Evolutionary conservation across 2,113 vertebrate genomes (phyloP), one percentile per base, ranked within the genome.

Genomic region (Calyptomena viridis): DNA sequence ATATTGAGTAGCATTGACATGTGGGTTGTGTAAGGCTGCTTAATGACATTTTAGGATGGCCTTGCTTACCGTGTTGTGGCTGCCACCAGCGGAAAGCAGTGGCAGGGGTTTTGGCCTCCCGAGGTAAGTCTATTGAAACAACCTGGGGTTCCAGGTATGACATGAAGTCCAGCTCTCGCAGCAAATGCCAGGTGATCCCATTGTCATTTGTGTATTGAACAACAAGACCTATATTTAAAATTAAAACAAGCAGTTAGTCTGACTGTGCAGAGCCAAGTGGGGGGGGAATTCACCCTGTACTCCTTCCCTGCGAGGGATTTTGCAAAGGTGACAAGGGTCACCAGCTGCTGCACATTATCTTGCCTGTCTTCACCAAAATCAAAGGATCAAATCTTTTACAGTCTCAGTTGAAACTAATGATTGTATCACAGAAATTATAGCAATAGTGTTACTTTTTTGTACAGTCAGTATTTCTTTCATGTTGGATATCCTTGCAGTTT

Each of bases 11-110:
- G 53, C 37, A 44, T 6, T 35, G 58, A 13, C 31, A 68, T 7
- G 35, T 2, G 11, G 14, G 58, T 2, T 31, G 18, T 44, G 23
- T 22, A n/a, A 64, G 85, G 67, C 37, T 74, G 46, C 25, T 53
- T 12, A 28, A 22, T 8, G 50, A 14, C 8, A 24, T 15, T 62
- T 52, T 37, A 14, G 73, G 73, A 8, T 8, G 11, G 25, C 2
- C 6, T 40, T 64, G 56, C 93, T 92, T 73, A 99, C 99, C 99
- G 5, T 99, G 99, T 16, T 99, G 99, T 2, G 99, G 99, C 91
- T 99, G 99, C 99, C 99, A 99, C 99, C 99, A 99, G 33, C 99
- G 98, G 92, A 99, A 99, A 20, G 99, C 98, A 0, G 99, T 99
- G 80, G 99, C 98, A 1, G 98, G 74, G 7, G 98, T 99, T 97